Evolutionary conservation across 2,888 invertebrate genomes (phyloP).

Genomic region (Drosophila pullipes): DNA sequence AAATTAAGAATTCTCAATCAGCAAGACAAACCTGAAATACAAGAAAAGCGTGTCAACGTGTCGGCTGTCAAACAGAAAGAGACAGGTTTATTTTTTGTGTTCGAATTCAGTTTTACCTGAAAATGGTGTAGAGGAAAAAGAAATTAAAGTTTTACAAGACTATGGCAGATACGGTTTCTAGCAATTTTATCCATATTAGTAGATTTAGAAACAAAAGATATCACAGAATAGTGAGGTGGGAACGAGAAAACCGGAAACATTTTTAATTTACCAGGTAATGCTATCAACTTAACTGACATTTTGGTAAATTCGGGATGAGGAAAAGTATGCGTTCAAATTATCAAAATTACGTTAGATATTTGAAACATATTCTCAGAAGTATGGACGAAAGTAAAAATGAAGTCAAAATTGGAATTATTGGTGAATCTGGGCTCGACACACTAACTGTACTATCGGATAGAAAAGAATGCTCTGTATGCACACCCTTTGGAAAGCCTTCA

Average conservation of each 20-base stretch:
- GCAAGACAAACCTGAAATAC: neutral
- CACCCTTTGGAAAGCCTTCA: conserved; percentile 94
- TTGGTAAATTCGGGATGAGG: neutral
- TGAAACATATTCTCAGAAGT: conserved; percentile 34
- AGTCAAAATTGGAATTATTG: conserved; percentile 96
- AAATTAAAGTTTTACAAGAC: neutral
- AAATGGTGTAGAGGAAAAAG: neutral
- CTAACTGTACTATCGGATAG: conserved; percentile 91
- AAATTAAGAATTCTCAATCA: neutral
- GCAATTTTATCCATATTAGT: neutral
- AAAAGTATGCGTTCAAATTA: neutral
- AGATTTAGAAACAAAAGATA: neutral
- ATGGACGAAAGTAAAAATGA: conserved; percentile 36
- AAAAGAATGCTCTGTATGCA: conserved; percentile 88
- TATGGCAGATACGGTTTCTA: neutral
- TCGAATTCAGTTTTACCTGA: neutral
- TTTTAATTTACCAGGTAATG: neutral
- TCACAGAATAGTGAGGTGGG: neutral
- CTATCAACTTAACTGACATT: conserved; percentile 1
- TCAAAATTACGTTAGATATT: conserved; percentile 12
- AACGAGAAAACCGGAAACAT: too few species aligned
- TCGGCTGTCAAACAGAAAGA: too few species aligned
- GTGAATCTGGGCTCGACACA: conserved; percentile 96
- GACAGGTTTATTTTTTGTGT: neutral
- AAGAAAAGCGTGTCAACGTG: neutral